phyloP scores from a whole-genome alignment of 2,888 invertebrate genomes.

The Drosophila rellima region DNA sequence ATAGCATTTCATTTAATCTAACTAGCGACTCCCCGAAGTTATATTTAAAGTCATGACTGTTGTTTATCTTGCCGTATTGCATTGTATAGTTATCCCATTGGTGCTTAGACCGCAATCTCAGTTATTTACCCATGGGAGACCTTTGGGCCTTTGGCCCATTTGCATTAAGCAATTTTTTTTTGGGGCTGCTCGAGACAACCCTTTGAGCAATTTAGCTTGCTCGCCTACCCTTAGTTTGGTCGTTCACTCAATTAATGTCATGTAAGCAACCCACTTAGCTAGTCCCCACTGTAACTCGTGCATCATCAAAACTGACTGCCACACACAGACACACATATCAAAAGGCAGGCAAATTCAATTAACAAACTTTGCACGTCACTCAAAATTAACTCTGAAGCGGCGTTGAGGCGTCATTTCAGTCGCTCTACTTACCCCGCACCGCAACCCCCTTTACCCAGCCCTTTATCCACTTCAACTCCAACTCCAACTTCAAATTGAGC shows the following conservation, averaged over 20 bases:
- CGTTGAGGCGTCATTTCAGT: slow-evolving; percentile 62
- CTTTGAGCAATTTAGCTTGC: slow-evolving; percentile 53
- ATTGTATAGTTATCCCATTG: slow-evolving; percentile 40
- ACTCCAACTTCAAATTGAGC: slow-evolving; percentile 5
- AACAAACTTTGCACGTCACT: slow-evolving; percentile 81
- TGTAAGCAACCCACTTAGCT: slow-evolving; percentile 81
- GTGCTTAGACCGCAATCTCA: slow-evolving; percentile 71
- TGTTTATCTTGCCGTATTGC: slow-evolving; percentile 19
- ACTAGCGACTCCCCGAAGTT: slow-evolving; percentile 8
- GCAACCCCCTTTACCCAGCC: not conserved
- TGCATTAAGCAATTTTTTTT: slow-evolving; percentile 66
- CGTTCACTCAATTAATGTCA: slow-evolving; percentile 77
- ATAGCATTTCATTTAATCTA: not conserved
- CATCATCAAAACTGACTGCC: slow-evolving; percentile 59
- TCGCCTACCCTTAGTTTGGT: slow-evolving; percentile 19
- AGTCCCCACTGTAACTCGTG: slow-evolving; percentile 73
- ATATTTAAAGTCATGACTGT: slow-evolving; percentile 28
- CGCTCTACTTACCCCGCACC: slow-evolving; percentile 9
- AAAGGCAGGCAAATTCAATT: slow-evolving; percentile 76
- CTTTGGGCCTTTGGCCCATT: slow-evolving; percentile 57
- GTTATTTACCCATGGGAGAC: slow-evolving; percentile 63
- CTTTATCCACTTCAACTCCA: not conserved
- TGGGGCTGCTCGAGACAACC: slow-evolving; percentile 47
- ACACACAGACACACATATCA: slow-evolving; percentile 45
- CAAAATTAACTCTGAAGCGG: slow-evolving; percentile 73